Evolutionary conservation across 2,113 vertebrate genomes (phyloP), one percentile per base, ranked within the genome.

Genomic region (Menura novaehollandiae): DNA sequence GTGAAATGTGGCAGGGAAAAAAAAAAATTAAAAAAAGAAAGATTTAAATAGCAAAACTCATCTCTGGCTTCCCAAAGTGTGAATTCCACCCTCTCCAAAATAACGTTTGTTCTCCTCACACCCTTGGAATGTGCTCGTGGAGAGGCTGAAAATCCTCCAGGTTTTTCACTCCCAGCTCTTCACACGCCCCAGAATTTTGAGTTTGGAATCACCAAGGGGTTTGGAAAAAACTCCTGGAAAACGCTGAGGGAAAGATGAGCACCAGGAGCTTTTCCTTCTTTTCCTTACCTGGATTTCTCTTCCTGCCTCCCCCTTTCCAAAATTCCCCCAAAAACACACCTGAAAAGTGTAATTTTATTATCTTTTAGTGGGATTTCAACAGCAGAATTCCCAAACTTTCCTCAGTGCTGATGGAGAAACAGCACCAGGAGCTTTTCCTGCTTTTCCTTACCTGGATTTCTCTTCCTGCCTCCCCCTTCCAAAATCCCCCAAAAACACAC

Each of bases 261-360:
- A 18, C 21, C 11, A 16, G 66, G 22, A 43, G 30, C 12, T 5
- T 20, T 3, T 30, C 69, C 37, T 2, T 13, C 24, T 11, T 37
- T 15, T 7, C 62, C 62, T 43, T 20, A 43, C 62, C 39, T 16
- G 39, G 39, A 3, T 15, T 28, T 8, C 59, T 62, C 37, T 12
- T 39, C 59, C 59, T 8, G 2, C 58, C 35, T 37, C 58, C 17
- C 35, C 23, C 23, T 37, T 24, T 8, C 35, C 3, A 39, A 39
- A 20, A 13, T 20, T 20, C 37, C 63, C 63, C 33, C 43, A 17
- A 5, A 24, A 66, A 26, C 63, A 18, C 43, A 4, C 21, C 63
- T 12, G 10, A 5, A n/a, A 44, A 22, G 3, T 1, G 1, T 1
- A 13, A 3, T 1, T n/a, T 46, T 46, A 33, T 5, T 3, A 6